phyloP scores from a whole-genome alignment of 53 echinoderm and acorn worm species.

The Paelopatides confundens region DNA sequence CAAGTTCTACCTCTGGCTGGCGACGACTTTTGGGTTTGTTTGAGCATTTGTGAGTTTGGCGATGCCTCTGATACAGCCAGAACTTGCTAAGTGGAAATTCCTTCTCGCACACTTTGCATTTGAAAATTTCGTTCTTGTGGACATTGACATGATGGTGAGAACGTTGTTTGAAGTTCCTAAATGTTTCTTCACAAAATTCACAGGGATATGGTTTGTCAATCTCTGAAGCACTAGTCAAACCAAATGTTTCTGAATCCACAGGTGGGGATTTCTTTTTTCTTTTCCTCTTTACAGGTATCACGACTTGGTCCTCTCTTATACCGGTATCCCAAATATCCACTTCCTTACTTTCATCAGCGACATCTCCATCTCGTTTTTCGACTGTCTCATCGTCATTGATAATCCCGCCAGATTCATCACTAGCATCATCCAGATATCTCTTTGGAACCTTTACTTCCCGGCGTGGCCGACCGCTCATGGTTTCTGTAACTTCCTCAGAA shows the following conservation, averaged over 20 bases:
- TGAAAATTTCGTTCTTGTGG: background rate
- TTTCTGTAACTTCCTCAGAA: background rate
- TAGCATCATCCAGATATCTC: background rate
- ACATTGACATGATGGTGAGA: background rate
- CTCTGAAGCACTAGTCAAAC: background rate
- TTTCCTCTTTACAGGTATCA: background rate
- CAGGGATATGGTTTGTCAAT: background rate
- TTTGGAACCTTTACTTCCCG: background rate
- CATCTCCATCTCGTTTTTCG: background rate
- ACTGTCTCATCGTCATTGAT: background rate
- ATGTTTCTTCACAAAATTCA: slow-evolving; percentile 23
- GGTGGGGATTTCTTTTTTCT: background rate
- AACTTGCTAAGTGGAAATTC: background rate
- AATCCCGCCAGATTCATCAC: background rate
- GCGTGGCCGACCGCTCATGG: background rate
- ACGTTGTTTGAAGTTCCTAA: background rate
- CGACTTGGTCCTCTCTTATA: background rate
- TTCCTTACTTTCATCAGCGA: background rate
- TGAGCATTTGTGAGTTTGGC: background rate
- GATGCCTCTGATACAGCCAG: slow-evolving; percentile 14
- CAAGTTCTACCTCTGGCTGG: background rate
- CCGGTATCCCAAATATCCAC: background rate
- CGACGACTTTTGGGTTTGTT: background rate
- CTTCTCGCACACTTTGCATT: slow-evolving; percentile 5
- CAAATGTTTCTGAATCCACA: background rate